phyloP scores from a whole-genome alignment of 2,888 invertebrate genomes.

The Tyria jacobaeae region DNA sequence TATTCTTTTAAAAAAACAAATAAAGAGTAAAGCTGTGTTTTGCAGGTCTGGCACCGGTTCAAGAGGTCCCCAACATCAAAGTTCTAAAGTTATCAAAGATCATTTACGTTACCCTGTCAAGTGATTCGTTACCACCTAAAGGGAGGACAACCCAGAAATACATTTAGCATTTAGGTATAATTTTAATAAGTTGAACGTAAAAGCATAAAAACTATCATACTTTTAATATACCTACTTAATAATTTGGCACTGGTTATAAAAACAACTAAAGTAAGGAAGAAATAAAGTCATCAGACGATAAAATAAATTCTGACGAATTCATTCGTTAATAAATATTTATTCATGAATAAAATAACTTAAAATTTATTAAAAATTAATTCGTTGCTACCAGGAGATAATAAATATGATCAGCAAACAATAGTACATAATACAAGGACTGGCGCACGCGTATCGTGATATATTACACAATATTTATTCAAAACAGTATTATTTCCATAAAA shows the following conservation, averaged over 20 bases:
- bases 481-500: constrained; percentile 68
- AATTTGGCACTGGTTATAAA: constrained; percentile 23
- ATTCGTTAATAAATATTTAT: constrained; percentile 6
- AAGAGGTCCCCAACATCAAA: no score
- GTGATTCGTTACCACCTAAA: no score
- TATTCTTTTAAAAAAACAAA: no score
- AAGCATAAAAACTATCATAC: constrained; percentile 9
- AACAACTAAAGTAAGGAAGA: constrained; percentile 12
- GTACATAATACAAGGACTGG: constrained; percentile 48
- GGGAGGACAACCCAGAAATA: neutral
- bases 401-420: constrained; percentile 44
- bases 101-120: no score
- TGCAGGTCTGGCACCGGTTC: no score
- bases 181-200: constrained; percentile 3
- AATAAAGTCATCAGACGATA: constrained; percentile 13
- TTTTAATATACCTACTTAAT: constrained; percentile 5
- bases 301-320: constrained; percentile 16
- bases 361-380: constrained; percentile 10
- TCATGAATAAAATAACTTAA: constrained; percentile 5
- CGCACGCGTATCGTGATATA: constrained; percentile 59
- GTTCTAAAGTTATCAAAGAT: no score
- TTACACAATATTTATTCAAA: constrained; percentile 58
- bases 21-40: no score
- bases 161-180: neutral
- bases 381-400: constrained; percentile 32